Conservation (phyloP, 2,888 invertebrate species). For the Hyppa rectilinea region DNA sequence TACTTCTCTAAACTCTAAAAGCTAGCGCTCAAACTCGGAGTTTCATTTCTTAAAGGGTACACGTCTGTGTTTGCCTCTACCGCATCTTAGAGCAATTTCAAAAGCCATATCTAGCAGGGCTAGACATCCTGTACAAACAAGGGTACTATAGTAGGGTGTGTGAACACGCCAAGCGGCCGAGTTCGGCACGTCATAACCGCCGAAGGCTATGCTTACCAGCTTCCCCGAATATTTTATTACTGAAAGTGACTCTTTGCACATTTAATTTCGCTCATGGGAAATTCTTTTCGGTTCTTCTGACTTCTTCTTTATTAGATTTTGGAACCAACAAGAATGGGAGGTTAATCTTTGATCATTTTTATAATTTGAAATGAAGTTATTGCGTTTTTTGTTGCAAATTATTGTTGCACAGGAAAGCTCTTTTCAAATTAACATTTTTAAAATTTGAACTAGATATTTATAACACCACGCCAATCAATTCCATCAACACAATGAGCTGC, state of each 20-base stretch:
- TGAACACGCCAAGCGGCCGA: constrained; percentile 78
- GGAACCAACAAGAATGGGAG: not conserved
- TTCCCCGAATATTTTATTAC: constrained; percentile 71
- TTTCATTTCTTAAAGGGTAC: not conserved
- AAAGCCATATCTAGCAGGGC: constrained; percentile 30
- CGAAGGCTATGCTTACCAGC: constrained; percentile 77
- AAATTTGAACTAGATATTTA: not conserved
- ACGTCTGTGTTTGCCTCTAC: not conserved
- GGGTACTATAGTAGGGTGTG: constrained; percentile 59
- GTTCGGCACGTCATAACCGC: constrained; percentile 75
- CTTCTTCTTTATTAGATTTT: constrained; percentile 34
- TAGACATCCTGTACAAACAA: constrained; percentile 31
- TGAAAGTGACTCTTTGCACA: constrained; percentile 37
- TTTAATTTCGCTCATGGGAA: constrained; percentile 35
- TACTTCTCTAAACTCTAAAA: not conserved
- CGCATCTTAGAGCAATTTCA: constrained; percentile 14
- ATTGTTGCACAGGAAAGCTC: not conserved
- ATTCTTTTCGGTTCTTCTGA: constrained; percentile 25
- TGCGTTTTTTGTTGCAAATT: not conserved
- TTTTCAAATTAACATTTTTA: not conserved
- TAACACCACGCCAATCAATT: not conserved
- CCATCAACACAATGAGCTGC: not conserved
- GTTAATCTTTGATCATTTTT: not conserved
- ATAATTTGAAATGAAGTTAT: not conserved
- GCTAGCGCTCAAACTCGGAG: not conserved